These are phyloP conservation scores for Drosophila melanosoma DNA, from an alignment of 2,888 invertebrate species.

Conservation along the genomic window DNA sequence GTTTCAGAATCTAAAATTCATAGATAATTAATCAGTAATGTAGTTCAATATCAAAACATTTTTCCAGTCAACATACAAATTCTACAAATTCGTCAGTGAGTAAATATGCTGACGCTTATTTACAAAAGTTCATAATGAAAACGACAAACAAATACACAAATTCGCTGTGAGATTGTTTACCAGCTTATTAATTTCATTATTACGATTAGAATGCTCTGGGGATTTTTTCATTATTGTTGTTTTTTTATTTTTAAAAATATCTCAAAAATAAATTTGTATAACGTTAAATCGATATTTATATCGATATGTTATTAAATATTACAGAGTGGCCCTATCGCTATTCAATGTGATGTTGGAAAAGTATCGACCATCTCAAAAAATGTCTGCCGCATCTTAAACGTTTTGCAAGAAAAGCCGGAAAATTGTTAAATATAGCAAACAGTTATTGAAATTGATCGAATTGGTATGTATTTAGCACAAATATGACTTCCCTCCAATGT, in stretches of 20 bases:
- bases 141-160: slow-evolving; percentile 31
- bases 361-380: slow-evolving; percentile 54
- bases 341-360: slow-evolving; percentile 20
- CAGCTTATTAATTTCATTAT: slow-evolving; percentile 43
- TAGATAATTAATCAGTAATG: slow-evolving; percentile 32
- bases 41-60: slow-evolving; percentile 29
- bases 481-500: neutral
- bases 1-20: slow-evolving; percentile 10
- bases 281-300: slow-evolving; percentile 28
- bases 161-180: slow-evolving; percentile 28
- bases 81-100: slow-evolving; percentile 6
- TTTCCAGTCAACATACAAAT: slow-evolving; percentile 14
- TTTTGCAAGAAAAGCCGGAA: slow-evolving; percentile 68
- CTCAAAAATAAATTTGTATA: slow-evolving; percentile 8
- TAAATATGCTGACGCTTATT: slow-evolving; percentile 43
- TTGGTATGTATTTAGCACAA: slow-evolving; percentile 46
- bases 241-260: slow-evolving; percentile 30
- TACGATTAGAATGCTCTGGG: slow-evolving; percentile 39
- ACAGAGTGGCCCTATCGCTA: neutral
- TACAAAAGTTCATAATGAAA: slow-evolving; percentile 35
- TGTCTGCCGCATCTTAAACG: slow-evolving; percentile 77
- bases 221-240: slow-evolving; percentile 28
- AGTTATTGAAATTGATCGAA: slow-evolving; percentile 31
- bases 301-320: neutral
- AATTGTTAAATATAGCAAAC: slow-evolving; percentile 50